Percentiles rank a stretch among this genome's conserved stretches.
These are phyloP conservation scores for Amazona ochrocephala DNA, from an alignment of 2,797 vertebrate species.

Conservation along the genomic window DNA sequence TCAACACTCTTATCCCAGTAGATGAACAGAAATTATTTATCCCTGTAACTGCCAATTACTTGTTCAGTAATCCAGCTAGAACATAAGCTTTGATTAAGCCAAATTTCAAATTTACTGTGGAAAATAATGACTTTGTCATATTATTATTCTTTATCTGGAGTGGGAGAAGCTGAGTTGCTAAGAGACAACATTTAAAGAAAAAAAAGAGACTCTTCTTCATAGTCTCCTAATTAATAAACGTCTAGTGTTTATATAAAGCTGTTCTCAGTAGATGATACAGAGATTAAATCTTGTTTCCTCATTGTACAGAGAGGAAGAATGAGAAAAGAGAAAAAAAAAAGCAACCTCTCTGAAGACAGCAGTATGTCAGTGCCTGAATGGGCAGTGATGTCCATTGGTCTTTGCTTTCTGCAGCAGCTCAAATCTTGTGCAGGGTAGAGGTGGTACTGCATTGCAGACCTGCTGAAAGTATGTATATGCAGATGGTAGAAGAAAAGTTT, in stretches of 20 bases:
- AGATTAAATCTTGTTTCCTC: neutral
- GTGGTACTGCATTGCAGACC: neutral
- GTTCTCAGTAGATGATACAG: neutral
- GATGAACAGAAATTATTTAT: neutral
- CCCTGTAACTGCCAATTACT: neutral
- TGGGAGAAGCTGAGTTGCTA: conserved; percentile 30
- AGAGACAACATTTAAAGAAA: neutral
- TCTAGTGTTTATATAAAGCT: neutral
- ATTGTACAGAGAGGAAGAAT: neutral
- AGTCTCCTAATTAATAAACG: neutral
- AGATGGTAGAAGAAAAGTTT: neutral
- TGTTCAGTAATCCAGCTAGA: neutral
- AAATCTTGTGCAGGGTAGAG: neutral
- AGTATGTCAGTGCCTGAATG: neutral
- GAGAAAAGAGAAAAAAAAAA: neutral
- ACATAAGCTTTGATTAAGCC: conserved; percentile 25
- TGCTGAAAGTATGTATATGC: rapidly evolving
- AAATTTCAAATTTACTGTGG: conserved; percentile 6
- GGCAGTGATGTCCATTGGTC: neutral
- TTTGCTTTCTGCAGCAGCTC: neutral
- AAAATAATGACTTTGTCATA: conserved; percentile 25
- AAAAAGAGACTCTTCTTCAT: neutral
- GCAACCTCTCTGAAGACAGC: neutral
- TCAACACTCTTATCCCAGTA: neutral
- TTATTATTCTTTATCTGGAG: neutral